These are phyloP conservation scores for Planiliza haematocheilus DNA, from an alignment of 2,113 vertebrate genomes.

Conservation along the genomic window DNA sequence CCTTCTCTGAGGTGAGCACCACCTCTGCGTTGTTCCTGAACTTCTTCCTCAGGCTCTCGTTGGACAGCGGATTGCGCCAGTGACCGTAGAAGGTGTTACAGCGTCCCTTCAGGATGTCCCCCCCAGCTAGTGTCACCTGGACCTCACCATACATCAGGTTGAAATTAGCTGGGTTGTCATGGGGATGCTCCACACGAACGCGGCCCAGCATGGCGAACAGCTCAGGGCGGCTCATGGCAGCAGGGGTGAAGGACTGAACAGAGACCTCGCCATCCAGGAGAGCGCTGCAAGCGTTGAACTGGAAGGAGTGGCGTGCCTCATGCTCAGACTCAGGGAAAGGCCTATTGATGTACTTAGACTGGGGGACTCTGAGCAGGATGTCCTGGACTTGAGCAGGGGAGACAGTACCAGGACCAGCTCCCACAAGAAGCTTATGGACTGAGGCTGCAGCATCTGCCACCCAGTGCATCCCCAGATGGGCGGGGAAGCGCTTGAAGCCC, in stretches of 20 bases:
- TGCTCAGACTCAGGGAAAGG: slow-evolving; percentile 90
- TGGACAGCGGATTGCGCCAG: slow-evolving; percentile 90
- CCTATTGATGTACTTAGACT: slow-evolving; percentile 91
- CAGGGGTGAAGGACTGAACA: slow-evolving; percentile 81
- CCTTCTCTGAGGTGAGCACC: slow-evolving; percentile 79
- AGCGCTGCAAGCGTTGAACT: slow-evolving; percentile 88
- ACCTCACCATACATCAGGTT: slow-evolving; percentile 89
- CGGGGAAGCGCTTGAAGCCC: slow-evolving; percentile 90
- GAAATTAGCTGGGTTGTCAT: slow-evolving; percentile 89
- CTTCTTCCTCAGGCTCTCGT: slow-evolving; percentile 87
- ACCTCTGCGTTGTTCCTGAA: slow-evolving; percentile 84
- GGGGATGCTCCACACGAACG: slow-evolving; percentile 87
- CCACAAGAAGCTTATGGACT: slow-evolving; percentile 83
- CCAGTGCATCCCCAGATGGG: slow-evolving; percentile 94
- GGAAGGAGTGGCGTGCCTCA: slow-evolving; percentile 91
- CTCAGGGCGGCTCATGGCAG: slow-evolving; percentile 80
- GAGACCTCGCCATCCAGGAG: slow-evolving; percentile 88
- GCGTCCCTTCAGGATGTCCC: slow-evolving; percentile 84
- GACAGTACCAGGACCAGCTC: slow-evolving; percentile 68
- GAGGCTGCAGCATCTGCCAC: slow-evolving; percentile 87
- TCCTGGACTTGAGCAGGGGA: slow-evolving; percentile 79
- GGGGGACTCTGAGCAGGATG: slow-evolving; percentile 87
- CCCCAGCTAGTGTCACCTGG: slow-evolving; percentile 82
- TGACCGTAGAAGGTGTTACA: slow-evolving; percentile 93
- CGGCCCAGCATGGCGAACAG: slow-evolving; percentile 83